Conservation (phyloP, 2,113 vertebrate species). For the Pungitius pungitius region DNA sequence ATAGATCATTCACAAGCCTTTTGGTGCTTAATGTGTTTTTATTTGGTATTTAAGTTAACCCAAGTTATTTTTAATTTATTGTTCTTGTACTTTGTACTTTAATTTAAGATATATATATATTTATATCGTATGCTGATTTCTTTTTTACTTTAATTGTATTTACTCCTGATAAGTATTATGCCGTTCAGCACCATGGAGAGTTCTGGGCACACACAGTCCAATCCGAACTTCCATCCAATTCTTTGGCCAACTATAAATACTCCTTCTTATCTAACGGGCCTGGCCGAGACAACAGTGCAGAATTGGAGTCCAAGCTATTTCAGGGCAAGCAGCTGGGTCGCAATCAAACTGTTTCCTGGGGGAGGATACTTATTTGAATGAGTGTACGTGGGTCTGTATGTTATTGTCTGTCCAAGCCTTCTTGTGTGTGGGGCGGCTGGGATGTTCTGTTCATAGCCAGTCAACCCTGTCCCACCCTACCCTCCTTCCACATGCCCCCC, state of each 20-base stretch:
- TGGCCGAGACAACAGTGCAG: slow-evolving; percentile 7
- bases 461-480: slow-evolving; percentile 72
- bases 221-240: slow-evolving; percentile 24
- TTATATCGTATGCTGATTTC: not conserved
- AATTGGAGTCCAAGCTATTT: slow-evolving; percentile 48
- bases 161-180: slow-evolving; percentile 2
- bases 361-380: slow-evolving; percentile 59
- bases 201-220: slow-evolving; percentile 39
- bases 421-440: slow-evolving; percentile 27
- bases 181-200: slow-evolving; percentile 64
- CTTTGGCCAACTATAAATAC: not conserved
- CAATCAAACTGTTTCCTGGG: slow-evolving; percentile 48
- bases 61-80: too few species aligned
- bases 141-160: slow-evolving; percentile 11
- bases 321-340: slow-evolving; percentile 63
- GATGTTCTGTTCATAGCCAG: slow-evolving; percentile 68
- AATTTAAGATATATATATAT: not conserved
- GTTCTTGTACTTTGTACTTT: slow-evolving; percentile 2
- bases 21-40: slow-evolving; percentile 14
- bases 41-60: slow-evolving; percentile 21
- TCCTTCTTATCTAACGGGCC: slow-evolving; percentile 2
- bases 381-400: slow-evolving; percentile 42
- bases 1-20: slow-evolving; percentile 29
- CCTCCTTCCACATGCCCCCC: slow-evolving; percentile 42
- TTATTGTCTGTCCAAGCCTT: slow-evolving; percentile 42